Conservation (phyloP, 2,113 vertebrate genomes). For the Hippocampus comes region DNA sequence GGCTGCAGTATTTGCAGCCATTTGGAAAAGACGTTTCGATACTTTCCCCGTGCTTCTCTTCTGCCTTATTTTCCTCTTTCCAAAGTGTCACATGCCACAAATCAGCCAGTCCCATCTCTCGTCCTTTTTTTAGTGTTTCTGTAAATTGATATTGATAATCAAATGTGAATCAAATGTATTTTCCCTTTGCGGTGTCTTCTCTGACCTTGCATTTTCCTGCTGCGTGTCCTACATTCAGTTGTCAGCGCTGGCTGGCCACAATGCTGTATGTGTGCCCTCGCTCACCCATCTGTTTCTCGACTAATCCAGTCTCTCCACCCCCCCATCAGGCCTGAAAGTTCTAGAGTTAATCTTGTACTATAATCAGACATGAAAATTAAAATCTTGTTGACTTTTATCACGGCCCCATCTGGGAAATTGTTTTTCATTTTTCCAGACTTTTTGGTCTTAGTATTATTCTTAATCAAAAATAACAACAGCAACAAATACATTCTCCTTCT, state of each 20-base stretch:
- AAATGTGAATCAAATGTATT: conserved; percentile 51
- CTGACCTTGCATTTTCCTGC: conserved; percentile 46
- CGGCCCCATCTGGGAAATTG: neutral
- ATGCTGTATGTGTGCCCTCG: conserved; percentile 39
- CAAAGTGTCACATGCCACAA: neutral
- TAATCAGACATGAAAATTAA: conserved; percentile 4
- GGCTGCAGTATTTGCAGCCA: conserved; percentile 9
- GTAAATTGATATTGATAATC: conserved; percentile 59
- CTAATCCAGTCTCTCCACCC: conserved; percentile 27
- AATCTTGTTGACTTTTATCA: conserved; percentile 1
- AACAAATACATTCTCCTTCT: neutral
- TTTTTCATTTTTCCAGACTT: neutral
- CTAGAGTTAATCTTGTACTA: conserved; percentile 34
- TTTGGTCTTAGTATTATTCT: neutral
- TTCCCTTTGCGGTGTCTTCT: conserved; percentile 39
- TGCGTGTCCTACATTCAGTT: conserved; percentile 54
- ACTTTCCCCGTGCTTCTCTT: conserved; percentile 6
- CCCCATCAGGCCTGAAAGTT: conserved; percentile 46
- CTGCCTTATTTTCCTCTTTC: conserved; percentile 4
- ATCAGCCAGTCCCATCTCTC: conserved; percentile 10
- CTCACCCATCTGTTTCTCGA: conserved; percentile 58
- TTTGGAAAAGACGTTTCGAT: conserved; percentile 50
- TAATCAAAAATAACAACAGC: neutral
- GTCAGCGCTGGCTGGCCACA: conserved; percentile 52
- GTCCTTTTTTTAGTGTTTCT: conserved; percentile 22